These are phyloP conservation scores for Microcebus ravelobensis DNA, from an alignment of 2,113 vertebrate species.

Conservation along the genomic window DNA sequence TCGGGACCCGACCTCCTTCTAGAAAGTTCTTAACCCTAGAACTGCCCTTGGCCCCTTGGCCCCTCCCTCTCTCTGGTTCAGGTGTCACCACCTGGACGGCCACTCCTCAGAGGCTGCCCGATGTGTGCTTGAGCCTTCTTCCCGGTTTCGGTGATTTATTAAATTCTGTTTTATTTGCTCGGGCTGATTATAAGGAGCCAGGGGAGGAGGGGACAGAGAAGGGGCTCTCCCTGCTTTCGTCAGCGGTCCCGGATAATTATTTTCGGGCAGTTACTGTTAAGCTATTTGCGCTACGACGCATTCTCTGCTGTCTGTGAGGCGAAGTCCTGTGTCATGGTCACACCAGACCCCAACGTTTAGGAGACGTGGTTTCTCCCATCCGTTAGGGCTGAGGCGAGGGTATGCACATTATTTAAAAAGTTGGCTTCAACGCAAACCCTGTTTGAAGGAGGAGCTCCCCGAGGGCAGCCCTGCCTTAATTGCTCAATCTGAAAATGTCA, in stretches of 20 bases:
- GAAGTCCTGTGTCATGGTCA: neutral
- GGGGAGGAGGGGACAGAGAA: too few species aligned
- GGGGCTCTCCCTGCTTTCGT: neutral
- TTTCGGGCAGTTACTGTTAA: neutral
- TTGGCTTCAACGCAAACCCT: neutral
- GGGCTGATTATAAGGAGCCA: neutral
- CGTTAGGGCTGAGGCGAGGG: neutral
- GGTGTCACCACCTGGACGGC: neutral
- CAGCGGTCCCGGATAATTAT: neutral
- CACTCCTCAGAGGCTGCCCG: too few species aligned
- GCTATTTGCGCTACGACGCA: neutral
- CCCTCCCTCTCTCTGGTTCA: neutral
- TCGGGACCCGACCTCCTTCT: neutral
- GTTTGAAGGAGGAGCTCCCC: neutral
- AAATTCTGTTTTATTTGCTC: neutral
- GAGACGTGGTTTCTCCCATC: neutral
- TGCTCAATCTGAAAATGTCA: neutral
- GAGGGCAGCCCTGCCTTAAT: neutral
- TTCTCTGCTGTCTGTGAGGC: neutral
- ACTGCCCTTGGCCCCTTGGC: neutral
- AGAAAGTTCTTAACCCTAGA: neutral
- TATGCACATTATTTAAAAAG: too few species aligned
- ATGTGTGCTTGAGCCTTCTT: neutral
- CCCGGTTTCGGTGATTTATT: neutral
- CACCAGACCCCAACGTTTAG: too few species aligned